These are phyloP conservation scores for Centropyge bicolor DNA, from an alignment of 2,797 vertebrate genomes.

Conservation along the genomic window DNA sequence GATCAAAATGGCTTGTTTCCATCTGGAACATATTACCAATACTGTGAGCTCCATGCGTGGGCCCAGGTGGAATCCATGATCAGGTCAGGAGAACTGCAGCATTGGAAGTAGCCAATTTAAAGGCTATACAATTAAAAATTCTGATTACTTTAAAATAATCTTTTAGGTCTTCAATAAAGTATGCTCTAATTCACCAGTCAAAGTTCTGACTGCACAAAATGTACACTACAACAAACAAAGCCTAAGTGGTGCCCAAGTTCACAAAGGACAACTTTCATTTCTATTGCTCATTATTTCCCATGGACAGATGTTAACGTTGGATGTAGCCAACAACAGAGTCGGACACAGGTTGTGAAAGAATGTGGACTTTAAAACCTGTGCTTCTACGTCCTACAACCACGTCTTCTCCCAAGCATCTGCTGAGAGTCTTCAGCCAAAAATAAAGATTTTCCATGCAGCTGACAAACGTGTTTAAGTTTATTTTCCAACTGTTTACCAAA, in stretches of 20 bases:
- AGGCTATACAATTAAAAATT: background rate
- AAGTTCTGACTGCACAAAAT: background rate
- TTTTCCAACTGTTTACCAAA: conserved; percentile 3
- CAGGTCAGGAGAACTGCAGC: background rate
- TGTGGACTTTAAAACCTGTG: background rate
- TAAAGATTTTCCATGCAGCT: conserved; percentile 23
- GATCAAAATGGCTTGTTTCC: background rate
- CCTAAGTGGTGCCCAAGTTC: background rate
- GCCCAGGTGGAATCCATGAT: background rate
- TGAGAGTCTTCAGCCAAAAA: conserved; percentile 9
- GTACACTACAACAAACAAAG: background rate
- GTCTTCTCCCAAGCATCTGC: conserved; percentile 22
- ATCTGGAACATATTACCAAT: background rate
- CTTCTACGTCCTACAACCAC: background rate
- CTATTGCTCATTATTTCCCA: background rate
- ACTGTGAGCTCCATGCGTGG: background rate
- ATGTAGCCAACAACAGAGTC: background rate
- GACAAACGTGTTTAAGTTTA: background rate
- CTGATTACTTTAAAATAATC: background rate
- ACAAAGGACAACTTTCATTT: background rate
- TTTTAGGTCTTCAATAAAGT: background rate
- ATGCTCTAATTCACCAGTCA: background rate
- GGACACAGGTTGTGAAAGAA: conserved; percentile 6
- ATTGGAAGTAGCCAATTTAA: background rate
- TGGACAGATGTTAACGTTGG: background rate